Evolutionary conservation across 2,888 invertebrate genomes (phyloP), one percentile per base, ranked within the genome.

Genomic region (Abscondita cerata): DNA sequence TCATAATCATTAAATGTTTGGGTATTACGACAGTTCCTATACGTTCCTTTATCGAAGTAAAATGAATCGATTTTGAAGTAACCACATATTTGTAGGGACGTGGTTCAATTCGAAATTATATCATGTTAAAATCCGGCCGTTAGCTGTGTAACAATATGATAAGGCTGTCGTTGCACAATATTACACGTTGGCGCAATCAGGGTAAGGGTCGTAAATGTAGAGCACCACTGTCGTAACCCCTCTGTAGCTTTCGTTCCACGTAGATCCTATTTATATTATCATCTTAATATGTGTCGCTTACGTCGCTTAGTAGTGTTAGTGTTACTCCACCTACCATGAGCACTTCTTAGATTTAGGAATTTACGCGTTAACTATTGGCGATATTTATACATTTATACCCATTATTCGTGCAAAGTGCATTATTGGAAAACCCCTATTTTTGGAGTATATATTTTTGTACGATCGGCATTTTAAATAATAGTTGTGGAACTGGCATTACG

Each of bases 81-180:
- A 41, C 44, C 18, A 11, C 19, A 18, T 44, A 19, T 16, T 11
- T 44, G 44, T 44, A 19, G 16, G 44, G 44, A 44, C 18, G 19
- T 19, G 44, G n/a, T 25, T 48, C n/a, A 25, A 12, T 31, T 13
- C 13, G 41, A 13, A 31, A 48, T 25, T 5, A 25, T 50, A 11
- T 41, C 9, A 8, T 44, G 15, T 36, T 16, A 18, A 9, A 11
- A 4, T 59, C 63, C 58, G 47, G 34, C 41, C 51, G 50, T 38
- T 33, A 16, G 56, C 54, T 62, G 62, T 62, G 59, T 53, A 34
- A 56, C 40, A 50, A 59, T 16, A 47, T 59, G 69, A 76, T 74
- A 79, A 76, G 78, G 78, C 78, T 79, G 78, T 78, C 77, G 74
- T 75, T 77, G 77, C 78, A 78, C 78, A 78, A 79, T 78, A 76